Conservation (phyloP, 92 coral and sea anemone genomes). For the Zoanthus gigantus region DNA sequence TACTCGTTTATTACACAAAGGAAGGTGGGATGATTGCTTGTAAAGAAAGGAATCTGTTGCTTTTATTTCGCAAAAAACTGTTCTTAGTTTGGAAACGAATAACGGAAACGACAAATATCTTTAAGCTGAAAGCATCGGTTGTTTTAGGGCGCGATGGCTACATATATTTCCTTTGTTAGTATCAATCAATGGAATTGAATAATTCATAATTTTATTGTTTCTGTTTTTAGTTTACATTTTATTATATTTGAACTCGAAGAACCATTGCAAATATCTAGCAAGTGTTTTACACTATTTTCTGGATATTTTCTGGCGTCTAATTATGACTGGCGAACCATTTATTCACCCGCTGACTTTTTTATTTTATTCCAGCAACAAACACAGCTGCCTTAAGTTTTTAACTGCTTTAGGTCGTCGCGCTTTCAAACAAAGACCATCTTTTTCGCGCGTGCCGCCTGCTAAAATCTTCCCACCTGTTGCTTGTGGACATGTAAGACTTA, state of each 20-base stretch:
- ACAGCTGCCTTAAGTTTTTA: neutral
- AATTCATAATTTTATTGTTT: constrained; percentile 48
- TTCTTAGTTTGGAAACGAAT: neutral
- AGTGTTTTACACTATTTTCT: constrained; percentile 42
- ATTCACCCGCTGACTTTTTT: neutral
- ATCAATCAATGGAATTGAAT: constrained; percentile 58
- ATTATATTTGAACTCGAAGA: neutral
- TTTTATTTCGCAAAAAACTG: constrained; percentile 3
- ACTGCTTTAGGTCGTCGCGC: constrained; percentile 1
- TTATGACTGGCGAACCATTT: constrained; percentile 25
- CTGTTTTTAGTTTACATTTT: neutral
- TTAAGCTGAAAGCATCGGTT: constrained; percentile 22
- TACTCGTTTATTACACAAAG: neutral
- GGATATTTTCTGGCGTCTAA: constrained; percentile 37
- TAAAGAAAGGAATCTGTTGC: neutral
- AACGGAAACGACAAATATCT: neutral
- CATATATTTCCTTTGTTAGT: constrained; percentile 39
- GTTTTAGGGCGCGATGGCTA: constrained; percentile 15
- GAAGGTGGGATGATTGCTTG: neutral
- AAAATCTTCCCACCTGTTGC: constrained; percentile 40
- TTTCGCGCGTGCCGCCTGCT: constrained; percentile 32
- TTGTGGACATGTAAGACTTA: constrained; percentile 30
- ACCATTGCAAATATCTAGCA: neutral
- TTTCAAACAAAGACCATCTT: constrained; percentile 25
- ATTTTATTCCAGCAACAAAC: neutral